Percentiles rank a stretch among this genome's conserved stretches.
These are phyloP conservation scores for Heliocidaris erythrogramma DNA, from an alignment of 35 echinoderm and acorn worm genomes.

Conservation along the genomic window DNA sequence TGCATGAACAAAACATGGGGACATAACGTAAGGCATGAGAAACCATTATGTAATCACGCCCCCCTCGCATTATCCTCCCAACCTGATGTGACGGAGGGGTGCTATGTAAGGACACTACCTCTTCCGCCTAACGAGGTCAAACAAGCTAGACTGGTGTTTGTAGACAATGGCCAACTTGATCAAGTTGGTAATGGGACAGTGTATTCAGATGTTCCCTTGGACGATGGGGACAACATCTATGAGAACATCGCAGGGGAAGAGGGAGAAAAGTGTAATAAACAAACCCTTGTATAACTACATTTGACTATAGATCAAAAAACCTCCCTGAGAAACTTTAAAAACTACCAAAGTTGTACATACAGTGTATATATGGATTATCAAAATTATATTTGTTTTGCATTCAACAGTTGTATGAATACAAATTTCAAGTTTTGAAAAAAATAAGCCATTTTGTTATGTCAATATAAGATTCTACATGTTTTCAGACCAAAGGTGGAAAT, in stretches of 20 bases:
- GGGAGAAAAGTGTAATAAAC: not conserved
- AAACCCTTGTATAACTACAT: slow-evolving; percentile 25
- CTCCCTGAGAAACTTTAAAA: not conserved
- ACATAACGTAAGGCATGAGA: slow-evolving; percentile 41
- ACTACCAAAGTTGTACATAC: too few species aligned
- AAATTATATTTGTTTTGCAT: too few species aligned
- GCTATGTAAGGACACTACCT: slow-evolving; percentile 60
- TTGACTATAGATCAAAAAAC: not conserved
- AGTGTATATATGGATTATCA: too few species aligned
- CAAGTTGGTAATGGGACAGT: slow-evolving; percentile 25
- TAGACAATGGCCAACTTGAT: slow-evolving; percentile 30
- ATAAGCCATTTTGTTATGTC: too few species aligned
- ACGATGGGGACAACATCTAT: slow-evolving; percentile 37
- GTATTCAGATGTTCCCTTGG: not conserved
- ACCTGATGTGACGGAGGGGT: slow-evolving; percentile 46
- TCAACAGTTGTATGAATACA: too few species aligned
- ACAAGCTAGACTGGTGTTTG: slow-evolving; percentile 22
- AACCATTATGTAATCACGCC: not conserved
- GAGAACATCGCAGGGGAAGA: slow-evolving; percentile 33
- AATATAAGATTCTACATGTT: too few species aligned
- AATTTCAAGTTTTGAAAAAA: too few species aligned
- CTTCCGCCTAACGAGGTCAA: slow-evolving; percentile 37
- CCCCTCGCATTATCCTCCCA: slow-evolving; percentile 3
- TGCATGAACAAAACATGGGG: slow-evolving; percentile 40
- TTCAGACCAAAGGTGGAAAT: too few species aligned